Evolutionary conservation across 2,113 vertebrate species (phyloP), one percentile per base, ranked within the genome.

Genomic region (Peromyscus polionotus): DNA sequence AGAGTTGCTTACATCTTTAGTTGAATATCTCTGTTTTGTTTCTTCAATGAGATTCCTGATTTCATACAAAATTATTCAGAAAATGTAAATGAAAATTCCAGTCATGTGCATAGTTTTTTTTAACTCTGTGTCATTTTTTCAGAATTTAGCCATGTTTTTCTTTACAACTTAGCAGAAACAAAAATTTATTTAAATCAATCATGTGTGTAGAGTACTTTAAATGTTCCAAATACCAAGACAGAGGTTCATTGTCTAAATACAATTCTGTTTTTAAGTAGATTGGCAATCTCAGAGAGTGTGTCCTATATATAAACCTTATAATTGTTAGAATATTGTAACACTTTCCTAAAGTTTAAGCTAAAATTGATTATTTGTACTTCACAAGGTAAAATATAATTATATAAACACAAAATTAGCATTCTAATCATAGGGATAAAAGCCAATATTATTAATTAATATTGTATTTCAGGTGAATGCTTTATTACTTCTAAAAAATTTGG

Each of bases 31-130:
- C 51, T 72, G 10, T 83, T 83, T 91, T 22, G 3, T 61, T 93
- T 92, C 48, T 90, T 92, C 28, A 22, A 68, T 48, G 16, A 48
- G 14, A 1, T 36, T n/a, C 6, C 28, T 81, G 85, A 87, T 88
- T 93, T 95, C 83, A 88, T 88, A 36, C 8, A 80, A 65, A 96
- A 86, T 92, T 95, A 94, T 92, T 14, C 51, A 72, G n/a, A 75
- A 85, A 51, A 26, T 20, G 17, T 5, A 81, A 90, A 45, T 67
- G 16, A 91, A 93, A 84, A 87, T 45, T 11, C 4, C 20, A 95
- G 54, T 17, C 5, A 17, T 72, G 19, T 20, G 2, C 26, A 33
- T 76, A 72, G 7, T 51, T 84, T 93, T 45, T 92, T 84, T 94
- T 72, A 91, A 63, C 72, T 77, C 12, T 59, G 11, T 36, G 31